These are phyloP conservation scores for Heterocephalus glaber DNA, from an alignment of 2,113 vertebrate species.

Conservation along the genomic window DNA sequence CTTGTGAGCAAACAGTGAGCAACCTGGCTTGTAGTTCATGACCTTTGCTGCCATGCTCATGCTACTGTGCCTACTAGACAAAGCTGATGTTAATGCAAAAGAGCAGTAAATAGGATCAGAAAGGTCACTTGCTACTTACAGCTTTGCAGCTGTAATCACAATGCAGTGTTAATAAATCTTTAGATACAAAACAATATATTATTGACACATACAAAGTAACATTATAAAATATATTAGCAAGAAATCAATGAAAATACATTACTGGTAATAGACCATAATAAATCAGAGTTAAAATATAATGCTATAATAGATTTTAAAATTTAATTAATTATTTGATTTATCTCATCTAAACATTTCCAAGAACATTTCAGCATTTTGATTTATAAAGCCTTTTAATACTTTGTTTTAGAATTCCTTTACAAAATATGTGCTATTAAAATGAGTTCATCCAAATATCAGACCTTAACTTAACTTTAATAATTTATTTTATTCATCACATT, in stretches of 20 bases:
- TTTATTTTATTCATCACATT: neutral
- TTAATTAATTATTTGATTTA: neutral
- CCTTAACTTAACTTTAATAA: slow-evolving; percentile 19
- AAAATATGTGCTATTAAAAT: slow-evolving; percentile 2
- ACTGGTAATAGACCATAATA: neutral
- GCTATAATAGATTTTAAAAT: neutral
- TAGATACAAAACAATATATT: neutral
- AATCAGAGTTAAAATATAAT: neutral
- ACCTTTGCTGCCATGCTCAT: neutral
- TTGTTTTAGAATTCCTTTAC: neutral
- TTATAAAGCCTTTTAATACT: neutral
- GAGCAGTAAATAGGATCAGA: neutral
- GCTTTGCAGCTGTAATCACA: neutral
- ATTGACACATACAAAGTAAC: neutral
- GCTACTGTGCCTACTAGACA: too few species aligned
- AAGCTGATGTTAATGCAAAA: neutral
- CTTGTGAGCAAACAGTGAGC: too few species aligned
- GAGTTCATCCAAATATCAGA: neutral
- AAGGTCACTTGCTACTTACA: neutral
- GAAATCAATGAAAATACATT: neutral
- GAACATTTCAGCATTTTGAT: slow-evolving; percentile 32
- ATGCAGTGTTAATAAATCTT: neutral
- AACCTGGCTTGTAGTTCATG: too few species aligned
- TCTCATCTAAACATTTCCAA: neutral
- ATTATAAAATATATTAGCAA: neutral